A percentile compares a stretch with the other conserved stretches of the same genome.
Conservation (phyloP, 1,140 invertebrate genomes). For the Oscheius sp. region DNA sequence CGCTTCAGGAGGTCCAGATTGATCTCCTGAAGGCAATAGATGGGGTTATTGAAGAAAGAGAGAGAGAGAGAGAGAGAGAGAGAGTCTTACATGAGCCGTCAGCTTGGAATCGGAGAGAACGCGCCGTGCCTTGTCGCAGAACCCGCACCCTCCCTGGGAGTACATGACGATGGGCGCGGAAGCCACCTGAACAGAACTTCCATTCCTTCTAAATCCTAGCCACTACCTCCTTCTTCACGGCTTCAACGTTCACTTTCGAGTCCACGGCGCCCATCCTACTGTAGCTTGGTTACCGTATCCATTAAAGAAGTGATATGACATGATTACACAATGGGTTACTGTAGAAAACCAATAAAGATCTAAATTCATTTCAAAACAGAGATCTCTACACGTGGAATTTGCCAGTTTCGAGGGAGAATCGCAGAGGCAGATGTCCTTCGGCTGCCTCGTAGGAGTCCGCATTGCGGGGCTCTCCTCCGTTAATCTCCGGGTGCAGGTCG, state of each 20-base stretch:
- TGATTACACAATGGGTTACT: background rate
- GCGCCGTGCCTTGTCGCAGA: conserved; percentile 27
- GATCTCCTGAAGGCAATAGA: background rate
- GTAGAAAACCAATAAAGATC: background rate
- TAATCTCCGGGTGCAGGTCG: background rate
- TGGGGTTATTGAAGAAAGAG: background rate
- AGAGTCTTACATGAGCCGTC: conserved; percentile 1
- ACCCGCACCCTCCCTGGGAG: conserved; percentile 18
- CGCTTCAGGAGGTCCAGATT: conserved; percentile 12
- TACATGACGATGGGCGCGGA: conserved; percentile 27
- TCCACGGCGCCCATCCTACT: conserved; percentile 21
- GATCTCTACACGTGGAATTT: background rate
- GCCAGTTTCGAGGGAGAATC: background rate
- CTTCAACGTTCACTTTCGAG: conserved; percentile 32
- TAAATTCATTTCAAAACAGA: background rate
- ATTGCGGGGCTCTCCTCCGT: background rate
- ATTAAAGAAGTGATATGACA: background rate
- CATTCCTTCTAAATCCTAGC: background rate
- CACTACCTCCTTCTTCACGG: conserved; percentile 27
- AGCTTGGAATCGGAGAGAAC: conserved; percentile 14
- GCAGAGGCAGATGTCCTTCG: background rate
- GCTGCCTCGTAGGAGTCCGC: background rate
- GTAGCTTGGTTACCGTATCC: background rate
- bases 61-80: background rate
- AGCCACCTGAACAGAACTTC: conserved; percentile 9